Base-by-base conservation (phyloP, 2,888 invertebrate genomes). In the Microdon myrmicae region DNA sequence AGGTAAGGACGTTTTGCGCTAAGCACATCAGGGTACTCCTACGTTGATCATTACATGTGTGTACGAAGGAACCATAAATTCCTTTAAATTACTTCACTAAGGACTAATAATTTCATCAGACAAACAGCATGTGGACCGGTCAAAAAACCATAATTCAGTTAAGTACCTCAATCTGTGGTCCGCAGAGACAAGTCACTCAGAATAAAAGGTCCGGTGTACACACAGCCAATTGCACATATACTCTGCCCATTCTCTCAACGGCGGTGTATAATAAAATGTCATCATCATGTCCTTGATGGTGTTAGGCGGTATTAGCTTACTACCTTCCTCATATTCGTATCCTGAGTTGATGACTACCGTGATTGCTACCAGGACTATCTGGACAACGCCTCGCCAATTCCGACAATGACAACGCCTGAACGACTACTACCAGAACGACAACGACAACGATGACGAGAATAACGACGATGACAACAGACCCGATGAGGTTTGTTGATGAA, bases 91-190 rank as follows among this genome's bases (percentile, higher is more conserved):
- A 64, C 41, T 64, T 35, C 45, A 56, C 61, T 51, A 55, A 64
- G 58, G 66, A 66, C 51, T 66, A 59, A 66, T 69, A 70, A 69
- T 68, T 67, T 66, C 67, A 68, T 68, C 67, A 69, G 59, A 54
- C 58, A 69, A 69, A 68, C 67, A 69, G 67, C 69, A 68, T 60
- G 56, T 54, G 48, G 69, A 68, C 67, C 68, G 66, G 67, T 68
- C 69, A 70, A 68, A 68, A 70, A 70, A 68, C 67, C 59, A 60
- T 70, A 68, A 70, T 70, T 69, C 67, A 68, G 49, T 69, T 69
- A 69, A 49, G 68, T 47, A 54, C 60, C 60, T 55, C 53, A 44
- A 43, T 48, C 47, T 47, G 35, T 31, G 43, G 55, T 17, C 19
- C 28, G 26, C 12, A 37, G 16, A 25, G 25, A 29, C 35, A 16